Percentiles rank a stretch among this genome's conserved stretches.
Conservation (phyloP, 2,888 invertebrate species). For the Drosophila neutralis region DNA sequence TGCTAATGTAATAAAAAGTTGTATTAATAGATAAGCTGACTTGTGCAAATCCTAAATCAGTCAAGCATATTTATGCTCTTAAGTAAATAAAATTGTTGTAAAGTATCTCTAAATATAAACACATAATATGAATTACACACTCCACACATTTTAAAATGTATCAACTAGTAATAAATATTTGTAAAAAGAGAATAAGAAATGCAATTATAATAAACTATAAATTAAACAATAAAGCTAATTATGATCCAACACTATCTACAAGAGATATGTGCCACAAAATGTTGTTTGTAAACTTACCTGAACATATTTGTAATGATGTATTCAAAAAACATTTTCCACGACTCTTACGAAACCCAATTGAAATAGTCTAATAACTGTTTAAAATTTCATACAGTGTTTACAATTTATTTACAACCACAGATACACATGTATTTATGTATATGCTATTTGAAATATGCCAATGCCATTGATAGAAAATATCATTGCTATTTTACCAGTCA, state of each 20-base stretch:
- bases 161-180: background rate
- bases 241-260: background rate
- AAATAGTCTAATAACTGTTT: conserved; percentile 1
- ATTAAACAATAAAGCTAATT: background rate
- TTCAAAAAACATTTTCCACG: background rate
- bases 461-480: conserved; percentile 4
- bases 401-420: conserved; percentile 47
- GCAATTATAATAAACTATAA: background rate
- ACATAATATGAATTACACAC: too few relatives aligned
- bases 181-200: background rate
- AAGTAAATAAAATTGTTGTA: background rate
- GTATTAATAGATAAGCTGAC: background rate
- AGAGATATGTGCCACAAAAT: background rate
- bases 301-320: background rate
- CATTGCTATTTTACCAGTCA: conserved; percentile 13
- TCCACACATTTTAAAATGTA: too few relatives aligned
- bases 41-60: conserved; percentile 3
- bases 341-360: background rate
- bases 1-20: conserved; percentile 1
- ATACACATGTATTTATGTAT: conserved; percentile 10
- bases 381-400: conserved; percentile 35
- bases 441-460: conserved; percentile 3
- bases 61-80: conserved; percentile 12
- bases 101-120: background rate
- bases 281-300: background rate